phyloP scores from a whole-genome alignment of 2,797 vertebrate genomes.

The Clarias pachynema region DNA sequence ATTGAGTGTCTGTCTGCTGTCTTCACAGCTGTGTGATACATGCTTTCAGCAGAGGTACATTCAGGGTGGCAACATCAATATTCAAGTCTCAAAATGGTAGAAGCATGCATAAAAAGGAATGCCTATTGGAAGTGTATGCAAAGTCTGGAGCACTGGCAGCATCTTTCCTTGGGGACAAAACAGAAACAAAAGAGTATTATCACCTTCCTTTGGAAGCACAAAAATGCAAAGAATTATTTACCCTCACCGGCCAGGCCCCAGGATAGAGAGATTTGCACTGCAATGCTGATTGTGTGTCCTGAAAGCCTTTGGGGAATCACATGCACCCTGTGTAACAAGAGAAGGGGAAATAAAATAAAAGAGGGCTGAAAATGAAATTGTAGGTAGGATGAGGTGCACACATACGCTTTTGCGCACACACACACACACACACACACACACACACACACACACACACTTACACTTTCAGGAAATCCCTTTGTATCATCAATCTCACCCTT shows the following conservation, averaged over 20 bases:
- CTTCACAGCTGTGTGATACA: background rate
- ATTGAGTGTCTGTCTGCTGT: background rate
- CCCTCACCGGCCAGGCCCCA: conserved; percentile 56
- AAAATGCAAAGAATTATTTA: conserved; percentile 74
- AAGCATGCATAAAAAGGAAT: background rate
- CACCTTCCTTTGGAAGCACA: conserved; percentile 71
- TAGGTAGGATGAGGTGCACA: conserved; percentile 51
- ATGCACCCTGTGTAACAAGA: conserved; percentile 62
- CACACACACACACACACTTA: conserved; percentile 15
- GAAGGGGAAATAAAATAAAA: conserved; percentile 68
- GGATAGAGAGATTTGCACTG: conserved; percentile 55
- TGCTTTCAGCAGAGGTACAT: background rate
- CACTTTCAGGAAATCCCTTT: conserved; percentile 49
- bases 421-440: conserved; percentile 21
- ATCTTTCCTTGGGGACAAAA: conserved; percentile 60
- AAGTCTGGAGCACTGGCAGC: conserved; percentile 46
- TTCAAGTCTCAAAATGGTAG: background rate
- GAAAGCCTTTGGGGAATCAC: conserved; percentile 61
- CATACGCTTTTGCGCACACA: background rate
- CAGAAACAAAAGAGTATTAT: conserved; percentile 71
- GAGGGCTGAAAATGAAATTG: conserved; percentile 59
- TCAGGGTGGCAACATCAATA: conserved; percentile 26
- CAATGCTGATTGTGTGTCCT: conserved; percentile 36
- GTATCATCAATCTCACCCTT: conserved; percentile 80
- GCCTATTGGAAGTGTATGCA: conserved; percentile 18